Evolutionary conservation across 2,888 invertebrate genomes (phyloP).

Genomic region (Latrodectus hesperus): DNA sequence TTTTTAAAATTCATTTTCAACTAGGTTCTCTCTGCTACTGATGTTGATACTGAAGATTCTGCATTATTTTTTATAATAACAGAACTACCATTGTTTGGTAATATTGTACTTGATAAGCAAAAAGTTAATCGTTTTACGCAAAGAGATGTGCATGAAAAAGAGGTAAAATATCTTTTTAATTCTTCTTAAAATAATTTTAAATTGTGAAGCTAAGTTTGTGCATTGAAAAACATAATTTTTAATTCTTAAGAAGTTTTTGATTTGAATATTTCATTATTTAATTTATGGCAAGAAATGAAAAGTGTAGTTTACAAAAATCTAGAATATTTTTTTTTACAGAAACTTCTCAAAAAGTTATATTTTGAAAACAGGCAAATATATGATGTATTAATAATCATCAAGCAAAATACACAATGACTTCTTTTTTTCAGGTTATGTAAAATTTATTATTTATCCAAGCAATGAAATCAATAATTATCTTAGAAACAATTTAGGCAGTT

Average conservation of each 20-base stretch:
- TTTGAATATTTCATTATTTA: background rate
- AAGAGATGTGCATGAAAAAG: conserved; percentile 72
- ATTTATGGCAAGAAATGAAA: background rate
- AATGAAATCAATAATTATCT: too few relatives aligned
- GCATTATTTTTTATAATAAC: conserved; percentile 74
- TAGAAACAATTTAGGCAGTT: too few relatives aligned
- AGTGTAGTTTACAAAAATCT: background rate
- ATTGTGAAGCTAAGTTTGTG: background rate
- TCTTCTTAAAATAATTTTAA: background rate
- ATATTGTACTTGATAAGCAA: conserved; percentile 71
- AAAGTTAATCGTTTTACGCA: conserved; percentile 74
- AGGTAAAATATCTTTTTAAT: conserved; percentile 71
- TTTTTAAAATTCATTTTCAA: background rate
- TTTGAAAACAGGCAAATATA: too few relatives aligned
- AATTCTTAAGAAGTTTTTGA: background rate
- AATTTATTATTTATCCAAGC: too few relatives aligned
- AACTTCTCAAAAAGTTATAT: too few relatives aligned
- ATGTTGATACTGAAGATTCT: conserved; percentile 74
- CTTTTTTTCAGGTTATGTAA: too few relatives aligned
- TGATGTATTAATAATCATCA: too few relatives aligned
- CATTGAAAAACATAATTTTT: background rate
- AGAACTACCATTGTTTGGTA: conserved; percentile 74
- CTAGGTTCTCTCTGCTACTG: conserved; percentile 74
- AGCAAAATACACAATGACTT: too few relatives aligned
- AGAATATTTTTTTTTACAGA: too few relatives aligned